Base-by-base conservation (phyloP, 2,113 vertebrate species). In the Fregata magnificens region DNA sequence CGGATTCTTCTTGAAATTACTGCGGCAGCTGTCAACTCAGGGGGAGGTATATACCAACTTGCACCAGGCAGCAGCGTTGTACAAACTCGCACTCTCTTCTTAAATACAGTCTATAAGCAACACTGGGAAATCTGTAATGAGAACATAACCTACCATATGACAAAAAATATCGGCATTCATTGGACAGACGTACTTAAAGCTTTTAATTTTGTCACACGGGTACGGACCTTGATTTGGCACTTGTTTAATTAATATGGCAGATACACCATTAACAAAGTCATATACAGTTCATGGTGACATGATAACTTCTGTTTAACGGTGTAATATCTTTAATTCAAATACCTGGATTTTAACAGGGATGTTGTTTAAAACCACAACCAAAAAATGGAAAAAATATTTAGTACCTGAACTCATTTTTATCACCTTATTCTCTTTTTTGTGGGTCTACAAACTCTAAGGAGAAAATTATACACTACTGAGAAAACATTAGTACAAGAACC, bases 11-110 rank as follows among this genome's bases (percentile, higher is more conserved):
- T n/a, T 89, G 93, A 96, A 96, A 98, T 94, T 58, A 90, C 89
- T 88, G 85, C 63, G 92, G 89, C 98, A 98, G 97, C 97, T 98
- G 98, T 91, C 94, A 89, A 0, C 98, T 97, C 98, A 72, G 93
- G 95, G 97, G 97, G 98, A 96, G 96, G 98, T 47, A 93, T 25
- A 89, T 55, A 95, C 94, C 65, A 36, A 83, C 92, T 86, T 84
- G 88, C 82, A 97, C 84, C 94, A 96, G 93, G 91, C 96, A 96
- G 95, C 92, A 91, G 92, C 93, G 76, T 32, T 93, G 78, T 73
- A 90, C 79, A 93, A 95, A 98, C 77, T 82, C 65, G 36, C 84
- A 36, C 67, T 82, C 73, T 90, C 76, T 82, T 65, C 74, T 88
- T 73, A 92, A 96, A 83, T 53, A 95, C 86, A n/a, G 25, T 38